Evolutionary conservation across 2,888 invertebrate genomes (phyloP), one percentile per base, ranked within the genome.

Genomic region (Trichopoda pennipes): DNA sequence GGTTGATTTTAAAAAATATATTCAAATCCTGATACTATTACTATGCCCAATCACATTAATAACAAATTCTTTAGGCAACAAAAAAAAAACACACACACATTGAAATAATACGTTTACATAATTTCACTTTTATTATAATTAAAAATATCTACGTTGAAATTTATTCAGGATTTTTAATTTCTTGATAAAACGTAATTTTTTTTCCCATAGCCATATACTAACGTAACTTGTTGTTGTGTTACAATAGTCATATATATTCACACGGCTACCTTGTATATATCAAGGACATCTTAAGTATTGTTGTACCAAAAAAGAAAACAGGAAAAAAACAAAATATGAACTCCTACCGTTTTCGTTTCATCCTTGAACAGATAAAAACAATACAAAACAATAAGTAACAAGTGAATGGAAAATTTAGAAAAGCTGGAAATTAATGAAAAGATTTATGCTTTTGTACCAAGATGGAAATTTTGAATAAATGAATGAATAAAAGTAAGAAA

Each of bases 51-150:
- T 38, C 38, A 12, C 12, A 38, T 38, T 35, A 6, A 35, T 9
- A 1, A 8, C 35, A 3, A 6, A 3, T 3, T 28, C 8, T 28
- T 6, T 1, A 28, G 1, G 28, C 28, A 6, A 7, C n/a, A n/a
- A n/a, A n/a, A n/a, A n/a, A n/a, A 28, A 6, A 28, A 2, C 4
- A 63, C 0, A 63, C 53, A 53, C 53, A 53, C 21, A 53, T 53
- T 66, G 38, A 66, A 66, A 23, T 35, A 66, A 55, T 44, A 44
- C 63, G 42, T 64, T 75, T 49, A 38, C 17, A 75, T 47, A 49
- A 49, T 47, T 55, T 55, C 19, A 28, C 51, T 60, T 75, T 66
- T 42, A 51, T 75, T 75, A 21, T 28, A 75, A 66, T 75, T 75
- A 75, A 58, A 74, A 75, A 75, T 58, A 38, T 51, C 21, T 56